These are phyloP conservation scores for Hoplostethus mediterraneus DNA, from an alignment of 2,797 vertebrate genomes.

Conservation along the genomic window DNA sequence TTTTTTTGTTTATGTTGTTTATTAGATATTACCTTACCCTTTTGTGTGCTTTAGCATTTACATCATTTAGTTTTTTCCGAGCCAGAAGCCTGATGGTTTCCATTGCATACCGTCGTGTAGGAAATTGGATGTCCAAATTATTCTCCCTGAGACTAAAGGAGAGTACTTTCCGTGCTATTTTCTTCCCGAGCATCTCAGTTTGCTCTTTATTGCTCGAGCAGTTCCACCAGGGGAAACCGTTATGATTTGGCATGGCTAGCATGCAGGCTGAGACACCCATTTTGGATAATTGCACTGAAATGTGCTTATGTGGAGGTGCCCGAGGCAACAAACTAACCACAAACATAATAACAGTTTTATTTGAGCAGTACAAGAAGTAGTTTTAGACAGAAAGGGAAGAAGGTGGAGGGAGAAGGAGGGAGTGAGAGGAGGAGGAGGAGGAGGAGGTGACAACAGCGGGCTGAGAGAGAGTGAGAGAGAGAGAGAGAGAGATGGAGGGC, in stretches of 20 bases:
- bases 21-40: slow-evolving; percentile 22
- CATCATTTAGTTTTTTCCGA: slow-evolving; percentile 12
- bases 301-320: slow-evolving; percentile 78
- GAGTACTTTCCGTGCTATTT: slow-evolving; percentile 44
- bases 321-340: slow-evolving; percentile 73
- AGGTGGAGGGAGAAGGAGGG: slow-evolving; percentile 4
- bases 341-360: slow-evolving; percentile 78
- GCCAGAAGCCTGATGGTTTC: slow-evolving; percentile 31
- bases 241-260: slow-evolving; percentile 76
- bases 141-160: slow-evolving; percentile 42
- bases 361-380: slow-evolving; percentile 54
- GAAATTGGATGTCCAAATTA: slow-evolving; percentile 58
- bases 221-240: slow-evolving; percentile 66
- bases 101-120: slow-evolving; percentile 26
- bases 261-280: slow-evolving; percentile 76
- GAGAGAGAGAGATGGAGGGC: slow-evolving; percentile 14
- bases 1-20: neutral
- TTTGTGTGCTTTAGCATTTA: slow-evolving; percentile 16
- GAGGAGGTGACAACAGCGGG: neutral
- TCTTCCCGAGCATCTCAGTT: slow-evolving; percentile 71
- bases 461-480: slow-evolving; percentile 2
- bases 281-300: slow-evolving; percentile 83
- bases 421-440: slow-evolving; percentile 6
- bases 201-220: slow-evolving; percentile 73
- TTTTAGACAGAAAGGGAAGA: slow-evolving; percentile 45